Percentiles rank a stretch among this genome's conserved stretches.
Evolutionary conservation across 2,888 invertebrate species (phyloP).

Genomic region (Stenolophus ochropezus): DNA sequence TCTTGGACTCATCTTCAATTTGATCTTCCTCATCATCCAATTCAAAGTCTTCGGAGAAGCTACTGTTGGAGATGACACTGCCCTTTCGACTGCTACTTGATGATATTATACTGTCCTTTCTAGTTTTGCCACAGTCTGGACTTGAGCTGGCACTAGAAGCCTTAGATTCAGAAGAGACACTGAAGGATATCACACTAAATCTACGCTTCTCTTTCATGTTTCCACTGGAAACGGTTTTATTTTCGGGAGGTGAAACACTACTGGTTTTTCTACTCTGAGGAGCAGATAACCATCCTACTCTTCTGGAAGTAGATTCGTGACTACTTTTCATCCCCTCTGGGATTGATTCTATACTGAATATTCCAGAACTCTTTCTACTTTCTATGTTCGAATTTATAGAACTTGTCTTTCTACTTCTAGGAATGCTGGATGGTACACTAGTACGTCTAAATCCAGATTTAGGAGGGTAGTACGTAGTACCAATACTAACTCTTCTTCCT

Average conservation of each 20-base stretch:
- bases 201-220: constrained; percentile 56
- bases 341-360: constrained; percentile 62
- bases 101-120: constrained; percentile 64
- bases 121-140: constrained; percentile 67
- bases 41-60: constrained; percentile 72
- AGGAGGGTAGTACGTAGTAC: constrained; percentile 42
- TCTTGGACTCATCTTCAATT: constrained; percentile 60
- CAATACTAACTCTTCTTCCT: constrained; percentile 56
- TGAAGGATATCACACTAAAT: constrained; percentile 57
- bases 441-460: constrained; percentile 49
- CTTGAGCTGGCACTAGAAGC: constrained; percentile 64
- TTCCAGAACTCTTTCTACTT: constrained; percentile 68
- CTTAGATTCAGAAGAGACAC: constrained; percentile 29
- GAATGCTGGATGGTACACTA: constrained; percentile 49
- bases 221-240: constrained; percentile 36
- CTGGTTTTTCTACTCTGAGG: constrained; percentile 58
- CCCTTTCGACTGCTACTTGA: constrained; percentile 69
- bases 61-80: constrained; percentile 71
- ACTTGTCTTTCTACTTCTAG: constrained; percentile 54
- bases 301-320: constrained; percentile 33
- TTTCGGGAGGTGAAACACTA: constrained; percentile 56
- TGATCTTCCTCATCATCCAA: constrained; percentile 62
- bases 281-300: constrained; percentile 49
- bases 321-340: constrained; percentile 61
- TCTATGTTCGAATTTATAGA: constrained; percentile 63